A percentile compares a stretch with the other conserved stretches of the same genome.
Evolutionary conservation across 2,113 vertebrate genomes (phyloP).

Genomic region (Gallinago undulata): DNA sequence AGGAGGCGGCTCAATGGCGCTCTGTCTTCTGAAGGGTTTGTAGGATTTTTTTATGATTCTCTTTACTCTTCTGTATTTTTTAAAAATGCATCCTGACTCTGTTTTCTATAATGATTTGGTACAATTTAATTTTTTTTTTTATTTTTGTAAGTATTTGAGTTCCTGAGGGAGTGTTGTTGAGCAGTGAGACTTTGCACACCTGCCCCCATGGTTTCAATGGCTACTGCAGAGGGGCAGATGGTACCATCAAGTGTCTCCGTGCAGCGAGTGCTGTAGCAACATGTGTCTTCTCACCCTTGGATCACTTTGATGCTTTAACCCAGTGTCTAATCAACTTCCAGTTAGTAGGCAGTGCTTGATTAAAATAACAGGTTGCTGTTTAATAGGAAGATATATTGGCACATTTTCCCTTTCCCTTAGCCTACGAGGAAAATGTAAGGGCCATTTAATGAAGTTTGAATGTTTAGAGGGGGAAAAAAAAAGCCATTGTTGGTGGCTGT

Average conservation of each 20-base stretch:
- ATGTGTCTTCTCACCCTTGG: accelerated
- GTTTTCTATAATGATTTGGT: neutral
- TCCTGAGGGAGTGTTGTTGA: neutral
- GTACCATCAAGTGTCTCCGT: accelerated
- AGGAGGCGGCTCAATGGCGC: neutral
- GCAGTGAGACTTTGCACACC: neutral
- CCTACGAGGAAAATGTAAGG: neutral
- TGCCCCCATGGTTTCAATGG: accelerated
- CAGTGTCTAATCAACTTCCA: neutral
- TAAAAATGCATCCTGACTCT: neutral
- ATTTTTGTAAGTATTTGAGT: neutral
- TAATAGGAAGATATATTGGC: neutral
- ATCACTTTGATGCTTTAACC: neutral
- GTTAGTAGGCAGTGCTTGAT: neutral
- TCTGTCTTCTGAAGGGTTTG: neutral
- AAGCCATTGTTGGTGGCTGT: neutral
- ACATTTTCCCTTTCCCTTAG: neutral
- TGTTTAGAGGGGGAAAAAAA: neutral
- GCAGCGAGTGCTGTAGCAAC: neutral
- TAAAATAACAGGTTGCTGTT: neutral
- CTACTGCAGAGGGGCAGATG: neutral
- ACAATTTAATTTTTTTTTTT: neutral
- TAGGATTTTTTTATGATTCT: neutral
- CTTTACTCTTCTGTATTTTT: neutral
- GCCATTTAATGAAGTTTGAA: neutral